phyloP scores from a whole-genome alignment of 2,888 invertebrate genomes.

The Anticlea derivata region DNA sequence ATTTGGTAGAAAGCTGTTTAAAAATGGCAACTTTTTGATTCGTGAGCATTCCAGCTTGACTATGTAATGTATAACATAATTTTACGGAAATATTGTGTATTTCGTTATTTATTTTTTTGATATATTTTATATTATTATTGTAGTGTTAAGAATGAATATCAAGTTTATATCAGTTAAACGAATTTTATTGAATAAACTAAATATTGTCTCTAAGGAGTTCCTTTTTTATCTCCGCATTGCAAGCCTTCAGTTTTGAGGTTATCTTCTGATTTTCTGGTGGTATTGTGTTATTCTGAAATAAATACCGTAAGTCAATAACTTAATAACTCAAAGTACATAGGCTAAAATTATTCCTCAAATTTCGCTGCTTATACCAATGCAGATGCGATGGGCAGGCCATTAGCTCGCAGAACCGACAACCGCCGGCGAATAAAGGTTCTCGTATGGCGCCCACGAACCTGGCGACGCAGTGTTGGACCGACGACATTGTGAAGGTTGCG shows the following conservation, averaged over 20 bases:
- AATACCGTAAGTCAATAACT: conserved; percentile 2
- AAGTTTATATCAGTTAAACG: conserved; percentile 45
- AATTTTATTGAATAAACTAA: conserved; percentile 64
- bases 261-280: conserved; percentile 63
- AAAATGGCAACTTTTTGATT: conserved; percentile 19
- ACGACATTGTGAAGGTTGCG: too few relatives aligned
- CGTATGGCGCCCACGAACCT: too few relatives aligned
- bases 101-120: conserved; percentile 53
- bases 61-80: conserved; percentile 22
- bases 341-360: too few relatives aligned
- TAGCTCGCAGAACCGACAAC: too few relatives aligned
- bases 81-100: conserved; percentile 42
- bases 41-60: conserved; percentile 43
- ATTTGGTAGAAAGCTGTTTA: conserved; percentile 1
- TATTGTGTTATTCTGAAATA: conserved; percentile 59
- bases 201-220: conserved; percentile 64
- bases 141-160: conserved; percentile 47
- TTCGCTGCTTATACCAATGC: too few relatives aligned
- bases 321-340: too few relatives aligned
- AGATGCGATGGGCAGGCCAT: too few relatives aligned
- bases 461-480: too few relatives aligned
- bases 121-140: conserved; percentile 51
- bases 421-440: too few relatives aligned
- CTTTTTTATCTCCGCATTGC: conserved; percentile 60
- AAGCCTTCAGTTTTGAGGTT: conserved; percentile 54